A percentile compares a stretch with the other conserved stretches of the same genome.
Evolutionary conservation across 2,797 vertebrate genomes (phyloP).

Genomic region (Chiroxiphia lanceolata): DNA sequence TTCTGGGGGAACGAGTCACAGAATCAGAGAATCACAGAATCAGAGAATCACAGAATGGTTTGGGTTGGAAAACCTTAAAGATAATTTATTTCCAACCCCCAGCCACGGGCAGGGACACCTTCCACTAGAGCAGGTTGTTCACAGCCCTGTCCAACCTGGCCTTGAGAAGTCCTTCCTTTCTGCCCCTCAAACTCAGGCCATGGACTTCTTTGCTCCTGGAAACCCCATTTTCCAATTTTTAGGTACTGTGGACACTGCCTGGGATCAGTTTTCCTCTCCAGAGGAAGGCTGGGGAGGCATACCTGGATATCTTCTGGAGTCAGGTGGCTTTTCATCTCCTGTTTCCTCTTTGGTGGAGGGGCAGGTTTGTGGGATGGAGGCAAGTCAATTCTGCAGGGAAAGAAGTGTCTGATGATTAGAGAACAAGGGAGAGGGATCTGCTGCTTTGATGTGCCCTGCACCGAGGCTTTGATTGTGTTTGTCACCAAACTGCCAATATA

Average conservation of each 20-base stretch:
- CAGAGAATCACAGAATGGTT: background rate
- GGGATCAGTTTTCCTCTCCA: background rate
- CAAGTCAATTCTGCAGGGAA: conserved; percentile 81
- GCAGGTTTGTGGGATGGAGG: conserved; percentile 85
- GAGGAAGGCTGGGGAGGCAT: background rate
- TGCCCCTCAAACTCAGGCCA: background rate
- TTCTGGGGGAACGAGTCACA: background rate
- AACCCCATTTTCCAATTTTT: background rate
- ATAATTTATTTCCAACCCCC: background rate
- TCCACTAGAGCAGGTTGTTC: background rate
- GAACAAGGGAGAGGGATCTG: background rate
- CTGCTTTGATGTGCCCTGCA: background rate
- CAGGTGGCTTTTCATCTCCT: conserved; percentile 84
- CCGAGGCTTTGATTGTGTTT: background rate
- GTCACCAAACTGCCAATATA: background rate
- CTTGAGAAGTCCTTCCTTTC: background rate
- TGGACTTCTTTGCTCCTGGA: background rate
- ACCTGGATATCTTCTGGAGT: conserved; percentile 90
- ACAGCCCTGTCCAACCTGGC: background rate
- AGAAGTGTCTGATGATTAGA: background rate
- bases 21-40: background rate
- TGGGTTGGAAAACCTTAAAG: background rate
- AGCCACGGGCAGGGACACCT: background rate
- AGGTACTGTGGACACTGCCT: accelerated
- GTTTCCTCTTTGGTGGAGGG: conserved; percentile 85